Base-by-base conservation (phyloP, 2,113 vertebrate genomes). In the Ctenomys sociabilis region DNA sequence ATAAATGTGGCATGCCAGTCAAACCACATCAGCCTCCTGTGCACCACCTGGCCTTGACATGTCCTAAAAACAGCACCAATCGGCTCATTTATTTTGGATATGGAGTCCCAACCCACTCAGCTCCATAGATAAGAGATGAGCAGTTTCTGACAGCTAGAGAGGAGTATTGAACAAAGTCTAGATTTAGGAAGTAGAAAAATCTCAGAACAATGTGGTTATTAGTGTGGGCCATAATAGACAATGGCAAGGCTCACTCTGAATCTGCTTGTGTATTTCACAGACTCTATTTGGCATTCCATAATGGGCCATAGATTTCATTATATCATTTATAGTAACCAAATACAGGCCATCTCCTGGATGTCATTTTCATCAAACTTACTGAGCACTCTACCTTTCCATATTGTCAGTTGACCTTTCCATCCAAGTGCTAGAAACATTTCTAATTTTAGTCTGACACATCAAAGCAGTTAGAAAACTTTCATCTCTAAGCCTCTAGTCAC, bases 321-420 rank as follows among this genome's bases (percentile, higher is more conserved):
- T 45, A 57, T 78, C 85, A 84, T 83, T 94, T 85, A 91, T 9
- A 94, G 91, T 72, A 63, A 83, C 95, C 88, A 96, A 86, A 91
- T 92, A 95, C 59, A 19, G 93, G 54, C 66, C 4, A 0, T 90
- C 93, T 95, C 66, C 72, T 68, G 73, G 49, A 88, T 86, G 83
- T 40, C 89, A 81, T 89, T 96, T 95, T 82, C 75, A 88, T 95
- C 88, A 59, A 37, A 91, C 83, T 93, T 81, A n/a, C 88, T 16
- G 52, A 88, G 88, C 40, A 83, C 85, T 94, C 88, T 95, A 80
- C 72, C 32, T 95, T 86, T 84, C 84, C 86, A 89, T 64, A 52
- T 78, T 80, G 86, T 94, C 96, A 96, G 78, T 78, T 97, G 91
- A 91, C 94, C 94, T 97, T 96, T 97, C 93, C 78, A 84, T 93